Percentiles rank a stretch among this genome's conserved stretches.
Evolutionary conservation across 1,140 invertebrate genomes (phyloP).

Genomic region (Drosophila sechellia): DNA sequence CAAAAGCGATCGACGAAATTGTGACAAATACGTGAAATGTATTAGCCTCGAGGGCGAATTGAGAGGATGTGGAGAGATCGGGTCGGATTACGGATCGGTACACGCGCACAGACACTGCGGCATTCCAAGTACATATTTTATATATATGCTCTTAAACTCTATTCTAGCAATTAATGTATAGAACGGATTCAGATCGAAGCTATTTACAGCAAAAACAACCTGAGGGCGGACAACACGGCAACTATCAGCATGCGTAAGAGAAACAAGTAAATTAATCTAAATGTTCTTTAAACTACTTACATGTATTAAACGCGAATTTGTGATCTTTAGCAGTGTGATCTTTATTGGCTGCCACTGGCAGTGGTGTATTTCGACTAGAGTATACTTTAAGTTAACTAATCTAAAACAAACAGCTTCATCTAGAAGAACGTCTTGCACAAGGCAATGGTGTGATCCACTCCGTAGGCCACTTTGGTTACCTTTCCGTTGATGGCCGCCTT

Average conservation of each 20-base stretch:
- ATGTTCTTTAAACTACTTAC: slow-evolving; percentile 81
- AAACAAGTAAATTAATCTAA: slow-evolving; percentile 73
- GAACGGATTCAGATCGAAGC: slow-evolving; percentile 42
- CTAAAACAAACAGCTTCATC: not conserved
- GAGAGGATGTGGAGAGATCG: slow-evolving; percentile 7
- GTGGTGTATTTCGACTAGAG: not conserved
- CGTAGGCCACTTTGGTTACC: slow-evolving; percentile 90
- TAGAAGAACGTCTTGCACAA: slow-evolving; percentile 90
- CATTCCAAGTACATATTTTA: slow-evolving; percentile 80
- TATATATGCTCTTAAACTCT: slow-evolving; percentile 75
- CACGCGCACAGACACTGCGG: slow-evolving; percentile 14
- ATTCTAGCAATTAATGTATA: slow-evolving; percentile 55
- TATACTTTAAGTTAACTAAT: not conserved
- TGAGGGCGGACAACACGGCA: slow-evolving; percentile 10
- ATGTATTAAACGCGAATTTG: slow-evolving; percentile 83
- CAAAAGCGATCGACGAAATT: slow-evolving; percentile 78
- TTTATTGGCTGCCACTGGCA: not conserved
- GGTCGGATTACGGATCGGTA: slow-evolving; percentile 15
- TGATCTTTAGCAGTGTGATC: slow-evolving; percentile 63
- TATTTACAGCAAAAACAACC: slow-evolving; percentile 51
- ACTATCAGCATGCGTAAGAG: slow-evolving; percentile 50
- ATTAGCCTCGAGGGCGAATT: slow-evolving; percentile 16
- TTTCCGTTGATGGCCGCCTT: slow-evolving; percentile 92
- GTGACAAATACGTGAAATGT: slow-evolving; percentile 72
- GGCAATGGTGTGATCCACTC: slow-evolving; percentile 93